phyloP scores from a whole-genome alignment of 2,797 vertebrate genomes.

The Dromococcyx pavoninus region DNA sequence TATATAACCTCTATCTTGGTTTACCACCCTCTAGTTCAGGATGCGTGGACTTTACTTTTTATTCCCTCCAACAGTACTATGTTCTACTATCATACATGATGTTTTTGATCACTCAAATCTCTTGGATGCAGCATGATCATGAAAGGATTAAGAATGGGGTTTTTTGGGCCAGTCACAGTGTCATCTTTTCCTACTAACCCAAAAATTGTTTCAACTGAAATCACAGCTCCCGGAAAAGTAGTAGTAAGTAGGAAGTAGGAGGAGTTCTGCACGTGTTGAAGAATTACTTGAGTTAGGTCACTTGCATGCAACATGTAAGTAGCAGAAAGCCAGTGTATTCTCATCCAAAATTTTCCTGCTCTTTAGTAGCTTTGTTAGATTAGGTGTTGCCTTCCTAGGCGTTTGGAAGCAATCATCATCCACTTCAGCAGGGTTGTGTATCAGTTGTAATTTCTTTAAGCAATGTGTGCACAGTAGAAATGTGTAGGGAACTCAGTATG shows the following conservation, averaged over 20 bases:
- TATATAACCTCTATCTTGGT: not conserved
- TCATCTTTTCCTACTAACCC: not conserved
- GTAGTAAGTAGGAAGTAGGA: not conserved
- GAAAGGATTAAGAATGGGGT: not conserved
- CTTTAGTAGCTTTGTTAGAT: not conserved
- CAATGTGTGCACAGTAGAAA: not conserved
- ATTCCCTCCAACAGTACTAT: not conserved
- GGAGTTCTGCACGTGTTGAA: not conserved
- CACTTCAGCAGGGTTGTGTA: not conserved
- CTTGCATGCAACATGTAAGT: not conserved
- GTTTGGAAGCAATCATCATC: not conserved
- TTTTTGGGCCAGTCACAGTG: not conserved
- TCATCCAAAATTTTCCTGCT: not conserved
- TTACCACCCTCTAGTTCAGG: not conserved
- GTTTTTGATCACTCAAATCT: not conserved
- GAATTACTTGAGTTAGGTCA: not conserved
- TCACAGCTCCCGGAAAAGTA: not conserved
- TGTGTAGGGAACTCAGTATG: rapidly evolving
- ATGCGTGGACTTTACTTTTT: not conserved
- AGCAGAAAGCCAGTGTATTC: not conserved
- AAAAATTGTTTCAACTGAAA: not conserved
- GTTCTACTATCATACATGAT: not conserved
- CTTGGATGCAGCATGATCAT: not conserved
- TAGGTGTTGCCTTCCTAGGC: not conserved
- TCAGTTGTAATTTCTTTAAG: not conserved